phyloP scores from a whole-genome alignment of 1,140 invertebrate species.

The Philaenus spumarius region DNA sequence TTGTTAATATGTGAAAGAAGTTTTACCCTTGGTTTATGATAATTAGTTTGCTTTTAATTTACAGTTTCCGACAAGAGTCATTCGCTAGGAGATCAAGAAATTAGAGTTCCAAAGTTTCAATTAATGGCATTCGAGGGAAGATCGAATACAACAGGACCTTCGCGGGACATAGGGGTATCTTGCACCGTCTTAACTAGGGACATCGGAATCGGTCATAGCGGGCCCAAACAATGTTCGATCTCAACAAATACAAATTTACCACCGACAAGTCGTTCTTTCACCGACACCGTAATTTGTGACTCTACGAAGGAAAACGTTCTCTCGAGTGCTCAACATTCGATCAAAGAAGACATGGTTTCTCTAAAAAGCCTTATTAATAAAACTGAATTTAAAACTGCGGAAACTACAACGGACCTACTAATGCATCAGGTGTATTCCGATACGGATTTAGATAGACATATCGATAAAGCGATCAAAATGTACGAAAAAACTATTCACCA shows the following conservation, averaged over 20 bases:
- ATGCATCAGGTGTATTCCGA: constrained; percentile 15
- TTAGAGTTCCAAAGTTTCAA: too few species aligned
- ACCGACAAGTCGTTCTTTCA: neutral
- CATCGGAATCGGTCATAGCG: constrained; percentile 44
- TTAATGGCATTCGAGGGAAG: too few species aligned
- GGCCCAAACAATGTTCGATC: constrained; percentile 6
- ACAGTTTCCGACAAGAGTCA: too few species aligned
- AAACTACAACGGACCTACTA: constrained; percentile 15
- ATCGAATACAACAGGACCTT: too few species aligned
- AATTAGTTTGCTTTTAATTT: too few species aligned
- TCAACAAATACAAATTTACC: constrained; percentile 13
- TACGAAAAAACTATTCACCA: constrained; percentile 16
- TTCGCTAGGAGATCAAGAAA: too few species aligned
- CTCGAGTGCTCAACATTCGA: neutral
- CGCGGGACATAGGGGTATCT: constrained; percentile 58
- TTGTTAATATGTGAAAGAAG: too few species aligned
- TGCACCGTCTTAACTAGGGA: constrained; percentile 58
- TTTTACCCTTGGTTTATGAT: too few species aligned
- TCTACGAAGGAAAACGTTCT: neutral
- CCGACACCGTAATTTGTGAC: neutral
- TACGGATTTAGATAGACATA: constrained; percentile 17
- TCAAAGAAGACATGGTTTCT: constrained; percentile 3
- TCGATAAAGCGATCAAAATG: constrained; percentile 22
- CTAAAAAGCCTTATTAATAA: constrained; percentile 6
- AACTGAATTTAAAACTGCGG: constrained; percentile 1